A percentile compares a stretch with the other conserved stretches of the same genome.
These are phyloP conservation scores for Caranx ignobilis DNA, from an alignment of 2,113 vertebrate genomes.

Conservation along the genomic window DNA sequence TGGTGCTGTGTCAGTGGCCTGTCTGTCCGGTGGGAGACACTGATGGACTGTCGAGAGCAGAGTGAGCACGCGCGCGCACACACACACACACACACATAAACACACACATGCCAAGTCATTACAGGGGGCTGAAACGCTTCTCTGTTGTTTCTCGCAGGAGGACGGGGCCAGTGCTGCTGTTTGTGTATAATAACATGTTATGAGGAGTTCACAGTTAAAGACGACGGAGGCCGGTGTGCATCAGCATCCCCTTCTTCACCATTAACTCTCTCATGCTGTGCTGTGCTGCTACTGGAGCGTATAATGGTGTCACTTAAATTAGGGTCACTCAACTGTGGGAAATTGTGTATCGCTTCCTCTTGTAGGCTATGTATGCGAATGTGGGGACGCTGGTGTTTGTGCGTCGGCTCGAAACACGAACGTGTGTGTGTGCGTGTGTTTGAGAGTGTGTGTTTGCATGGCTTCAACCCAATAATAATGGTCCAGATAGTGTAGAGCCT, in stretches of 20 bases:
- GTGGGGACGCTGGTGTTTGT: conserved; percentile 42
- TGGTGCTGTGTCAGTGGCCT: conserved; percentile 81
- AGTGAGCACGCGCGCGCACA: conserved; percentile 25
- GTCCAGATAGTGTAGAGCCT: conserved; percentile 90
- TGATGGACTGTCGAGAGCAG: conserved; percentile 76
- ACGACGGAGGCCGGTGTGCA: conserved; percentile 39
- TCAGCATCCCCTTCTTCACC: conserved; percentile 51
- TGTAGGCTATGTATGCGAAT: conserved; percentile 68
- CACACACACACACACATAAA: conserved; percentile 49
- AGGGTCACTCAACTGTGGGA: conserved; percentile 89
- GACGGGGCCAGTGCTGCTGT: conserved; percentile 12
- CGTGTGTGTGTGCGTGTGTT: conserved; percentile 56
- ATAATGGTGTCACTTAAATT: conserved; percentile 95
- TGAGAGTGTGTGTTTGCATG: conserved; percentile 69
- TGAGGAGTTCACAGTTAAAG: conserved; percentile 29
- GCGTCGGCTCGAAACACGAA: background rate
- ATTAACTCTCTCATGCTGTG: conserved; percentile 57
- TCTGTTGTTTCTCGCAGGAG: conserved; percentile 54
- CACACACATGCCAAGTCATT: conserved; percentile 66
- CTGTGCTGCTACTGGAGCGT: conserved; percentile 71
- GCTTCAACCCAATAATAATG: conserved; percentile 89
- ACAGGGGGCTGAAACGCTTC: conserved; percentile 51
- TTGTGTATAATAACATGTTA: conserved; percentile 43
- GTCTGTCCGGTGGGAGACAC: conserved; percentile 76
- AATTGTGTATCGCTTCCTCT: conserved; percentile 47